phyloP scores from a whole-genome alignment of 2,797 vertebrate species.

The Acanthurus tractus region DNA sequence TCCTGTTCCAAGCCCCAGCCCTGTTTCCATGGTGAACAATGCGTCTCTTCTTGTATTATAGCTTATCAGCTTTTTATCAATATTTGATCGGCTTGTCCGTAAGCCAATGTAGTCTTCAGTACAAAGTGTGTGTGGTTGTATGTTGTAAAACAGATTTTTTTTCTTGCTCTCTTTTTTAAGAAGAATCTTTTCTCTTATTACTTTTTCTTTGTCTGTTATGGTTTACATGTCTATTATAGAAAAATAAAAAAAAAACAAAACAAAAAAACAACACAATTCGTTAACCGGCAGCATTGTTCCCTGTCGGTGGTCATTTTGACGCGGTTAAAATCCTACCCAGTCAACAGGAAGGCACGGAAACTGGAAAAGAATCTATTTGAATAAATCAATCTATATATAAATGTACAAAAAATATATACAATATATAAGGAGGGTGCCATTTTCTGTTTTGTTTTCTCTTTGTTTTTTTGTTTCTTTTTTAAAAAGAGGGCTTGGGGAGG shows the following conservation, averaged over 20 bases:
- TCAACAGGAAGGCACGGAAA: slow-evolving; percentile 85
- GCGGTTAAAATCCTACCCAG: slow-evolving; percentile 77
- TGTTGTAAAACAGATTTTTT: slow-evolving; percentile 82
- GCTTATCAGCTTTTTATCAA: slow-evolving; percentile 88
- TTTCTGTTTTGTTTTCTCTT: slow-evolving; percentile 68
- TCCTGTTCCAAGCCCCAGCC: slow-evolving; percentile 66
- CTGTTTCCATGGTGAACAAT: slow-evolving; percentile 79
- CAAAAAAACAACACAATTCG: slow-evolving; percentile 66
- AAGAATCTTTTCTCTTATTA: slow-evolving; percentile 80
- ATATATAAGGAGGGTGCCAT: slow-evolving; percentile 85
- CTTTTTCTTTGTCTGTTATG: slow-evolving; percentile 85
- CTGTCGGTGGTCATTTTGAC: slow-evolving; percentile 70
- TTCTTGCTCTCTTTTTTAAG: slow-evolving; percentile 70
- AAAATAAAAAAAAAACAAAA: slow-evolving; percentile 66
- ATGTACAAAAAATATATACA: slow-evolving; percentile 89
- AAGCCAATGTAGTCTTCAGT: slow-evolving; percentile 89
- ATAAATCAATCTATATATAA: slow-evolving; percentile 89
- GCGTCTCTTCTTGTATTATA: slow-evolving; percentile 89
- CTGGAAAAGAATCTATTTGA: slow-evolving; percentile 88
- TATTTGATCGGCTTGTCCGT: slow-evolving; percentile 86
- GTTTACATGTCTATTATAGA: slow-evolving; percentile 85
- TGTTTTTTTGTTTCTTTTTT: slow-evolving; percentile 67
- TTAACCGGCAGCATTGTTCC: slow-evolving; percentile 68
- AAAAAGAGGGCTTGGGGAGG: slow-evolving; percentile 72
- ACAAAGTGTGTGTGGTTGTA: slow-evolving; percentile 87